Conservation (phyloP, 2,113 vertebrate species). For the Proterorhinus semilunaris region DNA sequence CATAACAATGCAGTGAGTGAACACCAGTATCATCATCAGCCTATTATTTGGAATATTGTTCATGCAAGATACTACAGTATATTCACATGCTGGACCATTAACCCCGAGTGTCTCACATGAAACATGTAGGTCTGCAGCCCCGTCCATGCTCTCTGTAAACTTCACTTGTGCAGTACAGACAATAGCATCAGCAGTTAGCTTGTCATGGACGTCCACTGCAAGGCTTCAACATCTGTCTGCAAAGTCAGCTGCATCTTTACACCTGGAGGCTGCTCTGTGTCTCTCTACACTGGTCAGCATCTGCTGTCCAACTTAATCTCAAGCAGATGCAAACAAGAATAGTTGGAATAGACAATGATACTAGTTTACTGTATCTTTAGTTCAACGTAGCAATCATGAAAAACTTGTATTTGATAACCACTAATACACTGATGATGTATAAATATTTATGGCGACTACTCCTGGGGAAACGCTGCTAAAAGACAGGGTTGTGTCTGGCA, state of each 20-base stretch:
- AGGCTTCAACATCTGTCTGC: not conserved
- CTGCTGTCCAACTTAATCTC: not conserved
- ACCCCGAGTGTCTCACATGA: not conserved
- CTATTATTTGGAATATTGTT: too few relatives aligned
- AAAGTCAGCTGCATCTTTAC: conserved; percentile 1
- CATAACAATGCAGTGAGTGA: too few relatives aligned
- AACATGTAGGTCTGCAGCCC: not conserved
- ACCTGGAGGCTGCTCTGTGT: not conserved
- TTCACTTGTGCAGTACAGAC: not conserved
- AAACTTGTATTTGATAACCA: not conserved
- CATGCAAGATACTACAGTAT: too few relatives aligned
- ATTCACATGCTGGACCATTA: not conserved
- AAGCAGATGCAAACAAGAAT: not conserved
- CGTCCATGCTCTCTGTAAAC: not conserved
- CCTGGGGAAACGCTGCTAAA: not conserved
- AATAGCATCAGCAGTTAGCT: not conserved
- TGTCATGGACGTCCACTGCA: not conserved
- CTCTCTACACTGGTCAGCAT: not conserved
- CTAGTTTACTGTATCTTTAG: too few relatives aligned
- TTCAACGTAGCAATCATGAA: too few relatives aligned
- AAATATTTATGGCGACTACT: not conserved
- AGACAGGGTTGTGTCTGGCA: not conserved
- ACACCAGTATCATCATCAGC: too few relatives aligned
- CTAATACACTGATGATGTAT: not conserved
- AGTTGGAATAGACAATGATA: not conserved